These are phyloP conservation scores for Melipona quadrifasciata DNA, from an alignment of 1,140 invertebrate genomes.

Conservation along the genomic window DNA sequence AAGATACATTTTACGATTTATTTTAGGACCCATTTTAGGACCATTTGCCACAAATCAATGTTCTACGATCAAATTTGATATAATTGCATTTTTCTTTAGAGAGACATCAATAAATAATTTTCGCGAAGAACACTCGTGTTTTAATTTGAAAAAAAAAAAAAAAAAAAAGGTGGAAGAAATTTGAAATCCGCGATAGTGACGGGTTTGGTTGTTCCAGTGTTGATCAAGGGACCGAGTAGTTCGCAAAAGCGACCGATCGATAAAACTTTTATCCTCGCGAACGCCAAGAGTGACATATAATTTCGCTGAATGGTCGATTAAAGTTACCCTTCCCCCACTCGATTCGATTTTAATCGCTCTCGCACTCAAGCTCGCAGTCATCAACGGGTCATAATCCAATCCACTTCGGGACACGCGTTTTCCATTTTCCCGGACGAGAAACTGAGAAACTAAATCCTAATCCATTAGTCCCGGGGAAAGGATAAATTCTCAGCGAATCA, in stretches of 20 bases:
- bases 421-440: background rate
- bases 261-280: background rate
- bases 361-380: background rate
- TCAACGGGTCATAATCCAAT: background rate
- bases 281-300: no score
- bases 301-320: background rate
- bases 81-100: no score
- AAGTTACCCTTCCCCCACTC: background rate
- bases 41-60: no score
- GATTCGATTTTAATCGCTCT: background rate
- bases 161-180: no score
- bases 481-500: background rate
- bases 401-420: background rate
- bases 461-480: background rate
- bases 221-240: background rate
- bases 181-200: background rate
- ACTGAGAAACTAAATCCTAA: background rate
- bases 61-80: no score
- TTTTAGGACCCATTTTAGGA: no score
- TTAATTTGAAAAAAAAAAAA: no score
- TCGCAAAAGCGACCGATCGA: constrained; percentile 9
- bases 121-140: no score
- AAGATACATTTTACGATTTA: no score
- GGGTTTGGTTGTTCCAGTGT: background rate
- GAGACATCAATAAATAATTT: no score